Conservation (phyloP, 2,888 invertebrate species). For the Matsumyia berberina region DNA sequence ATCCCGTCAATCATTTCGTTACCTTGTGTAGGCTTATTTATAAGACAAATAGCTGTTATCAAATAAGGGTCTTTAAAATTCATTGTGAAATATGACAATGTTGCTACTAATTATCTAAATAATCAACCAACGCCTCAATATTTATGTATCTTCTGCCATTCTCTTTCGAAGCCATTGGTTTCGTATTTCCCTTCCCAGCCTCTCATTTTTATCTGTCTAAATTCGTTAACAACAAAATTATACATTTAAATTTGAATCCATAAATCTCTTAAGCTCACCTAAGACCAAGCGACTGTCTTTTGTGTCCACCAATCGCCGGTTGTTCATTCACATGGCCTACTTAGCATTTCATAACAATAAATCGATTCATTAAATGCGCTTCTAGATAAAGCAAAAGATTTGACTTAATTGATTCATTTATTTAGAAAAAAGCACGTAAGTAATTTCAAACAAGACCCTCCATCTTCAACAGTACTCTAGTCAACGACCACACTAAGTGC, state of each 20-base stretch:
- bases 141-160: not conserved
- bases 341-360: conserved; percentile 25
- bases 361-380: conserved; percentile 31
- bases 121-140: not conserved
- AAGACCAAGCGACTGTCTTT: not conserved
- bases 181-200: conserved; percentile 8
- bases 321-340: conserved; percentile 48
- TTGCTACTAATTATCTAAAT: conserved; percentile 3
- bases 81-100: not conserved
- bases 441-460: not conserved
- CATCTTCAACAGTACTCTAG: not conserved
- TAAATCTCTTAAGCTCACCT: conserved; percentile 14
- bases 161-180: not conserved
- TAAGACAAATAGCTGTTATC: not conserved
- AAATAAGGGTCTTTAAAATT: not conserved
- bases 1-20: not conserved
- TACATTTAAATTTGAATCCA: conserved; percentile 15
- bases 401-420: conserved; percentile 16
- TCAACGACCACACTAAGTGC: conserved; percentile 6
- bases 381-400: conserved; percentile 13
- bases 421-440: no score
- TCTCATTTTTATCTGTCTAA: conserved; percentile 16
- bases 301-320: not conserved
- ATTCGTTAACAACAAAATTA: conserved; percentile 19
- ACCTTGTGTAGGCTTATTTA: not conserved